Evolutionary conservation across 2,888 invertebrate genomes (phyloP), one percentile per base, ranked within the genome.

Genomic region (Acanthosoma haemorrhoidale): DNA sequence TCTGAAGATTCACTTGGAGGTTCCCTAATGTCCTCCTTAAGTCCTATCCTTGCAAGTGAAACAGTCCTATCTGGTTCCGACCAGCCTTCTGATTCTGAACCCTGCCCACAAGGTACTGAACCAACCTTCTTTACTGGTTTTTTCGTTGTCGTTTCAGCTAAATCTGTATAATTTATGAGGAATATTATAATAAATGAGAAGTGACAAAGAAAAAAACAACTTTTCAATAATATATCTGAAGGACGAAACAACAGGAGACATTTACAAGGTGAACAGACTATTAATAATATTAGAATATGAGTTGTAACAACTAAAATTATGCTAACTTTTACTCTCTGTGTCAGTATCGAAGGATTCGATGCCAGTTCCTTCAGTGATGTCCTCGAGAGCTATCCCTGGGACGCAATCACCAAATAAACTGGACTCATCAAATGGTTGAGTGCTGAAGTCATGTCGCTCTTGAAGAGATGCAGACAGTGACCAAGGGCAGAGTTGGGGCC

Each of bases 41-140:
- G 72, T 9, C 92, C 92, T 25, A 93, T 92, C 73, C 93, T 84
- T 0, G 90, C 91, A 72, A 88, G 80, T 0, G 92, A 92, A 2
- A 93, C 91, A 71, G 86, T 87, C 58, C 91, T 84, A 78, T 93
- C 93, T 0, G 93, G 92, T 77, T 93, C 93, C 0, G 92, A 92
- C 88, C 92, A 93, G 34, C 90, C 87, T 78, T 94, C 93, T 0
- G 92, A 91, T 77, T 93, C 93, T 2, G 87, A 85, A 5, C 67
- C 67, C 8, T 18, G 63, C 15, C 32, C 34, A 9, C 38, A 63
- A 18, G 5, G n/a, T 41, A 38, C 36, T 2, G 41, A 11, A n/a
- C 15, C 25, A 41, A 16, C 39, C 41, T 36, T 64, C 29, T 25
- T 41, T 3, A 29, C 64, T 29, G 25, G 13, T 13, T 58, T 29